Conservation (phyloP, 2,113 vertebrate species). For the Monarcha castaneiventris region DNA sequence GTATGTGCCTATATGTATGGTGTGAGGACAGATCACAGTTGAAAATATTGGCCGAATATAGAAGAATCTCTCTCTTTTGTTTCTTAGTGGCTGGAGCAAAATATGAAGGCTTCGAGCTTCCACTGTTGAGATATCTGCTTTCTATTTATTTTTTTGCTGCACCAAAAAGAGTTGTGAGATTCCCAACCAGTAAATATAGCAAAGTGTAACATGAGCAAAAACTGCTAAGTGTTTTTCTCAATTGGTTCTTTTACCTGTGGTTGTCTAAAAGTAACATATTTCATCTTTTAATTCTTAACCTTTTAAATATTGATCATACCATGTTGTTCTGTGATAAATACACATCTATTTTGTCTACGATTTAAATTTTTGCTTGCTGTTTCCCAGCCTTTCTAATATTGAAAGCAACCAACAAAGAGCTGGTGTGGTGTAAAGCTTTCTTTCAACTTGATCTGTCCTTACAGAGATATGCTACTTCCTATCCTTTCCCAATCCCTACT, state of each 20-base stretch:
- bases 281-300: background rate
- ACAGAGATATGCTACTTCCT: background rate
- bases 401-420: background rate
- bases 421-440: background rate
- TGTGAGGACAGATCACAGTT: background rate
- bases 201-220: background rate
- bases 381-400: background rate
- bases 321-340: background rate
- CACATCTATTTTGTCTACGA: background rate
- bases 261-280: background rate
- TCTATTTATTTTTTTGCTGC: background rate
- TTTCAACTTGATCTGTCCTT: background rate
- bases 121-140: background rate
- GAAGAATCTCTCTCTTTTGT: background rate
- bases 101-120: background rate
- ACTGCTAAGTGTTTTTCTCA: background rate
- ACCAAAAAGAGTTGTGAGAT: background rate
- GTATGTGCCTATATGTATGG: background rate
- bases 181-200: background rate
- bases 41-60: background rate
- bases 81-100: background rate
- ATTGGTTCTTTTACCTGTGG: background rate
- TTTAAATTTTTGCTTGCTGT: background rate
- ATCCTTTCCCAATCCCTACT: fast-evolving
- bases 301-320: background rate